Evolutionary conservation across 2,888 invertebrate species (phyloP), one percentile per base, ranked within the genome.

Genomic region (Polyommatus icarus): DNA sequence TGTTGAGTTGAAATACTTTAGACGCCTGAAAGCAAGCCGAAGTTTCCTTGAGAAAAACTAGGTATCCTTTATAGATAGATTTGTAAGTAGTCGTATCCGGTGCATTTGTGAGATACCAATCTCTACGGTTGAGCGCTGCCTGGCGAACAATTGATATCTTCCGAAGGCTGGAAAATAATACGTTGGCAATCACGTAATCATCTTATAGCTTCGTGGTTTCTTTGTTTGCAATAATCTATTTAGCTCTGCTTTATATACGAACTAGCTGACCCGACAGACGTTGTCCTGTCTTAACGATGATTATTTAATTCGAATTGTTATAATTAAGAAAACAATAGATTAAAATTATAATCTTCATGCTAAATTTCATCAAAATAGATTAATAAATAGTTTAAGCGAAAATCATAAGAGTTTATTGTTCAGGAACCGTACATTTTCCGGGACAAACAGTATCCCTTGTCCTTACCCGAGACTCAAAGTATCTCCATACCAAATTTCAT

Each of bases 121-220:
- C 80, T 78, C 73, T 79, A 78, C 77, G 80, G 78, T 80, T 76
- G 71, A 78, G 77, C 59, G 79, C 78, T 54, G 71, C 77, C 81
- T 85, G 85, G 86, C 84, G 77, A 85, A 90, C 92, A 92, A 93
- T 92, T 93, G 92, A 92, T 92, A 92, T 90, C 87, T 90, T 88
- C 89, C 91, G 92, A 92, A 92, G 93, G 92, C 90, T 91, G 87
- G 86, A 87, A 89, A 91, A 91, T 91, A 91, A 88, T 88, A 89
- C 83, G 85, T 85, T 82, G 77, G 76, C 73, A 50, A 75, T 75
- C 75, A 75, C 75, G 75, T 75, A 75, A 75, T 24, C 75, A 50
- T 50, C 24, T 8, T 40, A 7, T 46, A 46, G 46, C 73, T 73
- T 50, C 6, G 50, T 50, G 18, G 46, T 75, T 75, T 50, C 75